Evolutionary conservation across 2,888 invertebrate species (phyloP).

Genomic region (Lumbricus terrestris): DNA sequence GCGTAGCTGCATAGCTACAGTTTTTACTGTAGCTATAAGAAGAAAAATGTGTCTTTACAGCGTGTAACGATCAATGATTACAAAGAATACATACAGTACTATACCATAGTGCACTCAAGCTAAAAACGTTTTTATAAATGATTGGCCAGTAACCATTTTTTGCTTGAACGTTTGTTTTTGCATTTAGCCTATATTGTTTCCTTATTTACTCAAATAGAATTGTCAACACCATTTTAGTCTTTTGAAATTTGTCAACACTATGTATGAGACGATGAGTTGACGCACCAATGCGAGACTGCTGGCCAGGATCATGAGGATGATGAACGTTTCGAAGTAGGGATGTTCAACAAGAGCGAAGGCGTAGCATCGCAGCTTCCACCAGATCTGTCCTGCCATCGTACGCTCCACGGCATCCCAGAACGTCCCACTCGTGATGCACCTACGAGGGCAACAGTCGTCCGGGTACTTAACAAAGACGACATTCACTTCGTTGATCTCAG

Average conservation of each 20-base stretch:
- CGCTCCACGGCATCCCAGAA: constrained; percentile 61
- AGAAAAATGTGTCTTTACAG: not conserved
- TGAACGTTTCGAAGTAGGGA: constrained; percentile 89
- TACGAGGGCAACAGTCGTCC: constrained; percentile 73
- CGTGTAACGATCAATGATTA: not conserved
- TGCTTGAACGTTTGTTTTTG: constrained; percentile 62
- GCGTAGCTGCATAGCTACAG: not conserved
- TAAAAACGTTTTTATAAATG: not conserved
- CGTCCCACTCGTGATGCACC: constrained; percentile 23
- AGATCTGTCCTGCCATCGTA: constrained; percentile 90
- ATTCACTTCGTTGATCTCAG: constrained; percentile 77
- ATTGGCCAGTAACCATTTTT: not conserved
- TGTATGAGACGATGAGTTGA: not conserved
- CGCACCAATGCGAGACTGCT: constrained; percentile 80
- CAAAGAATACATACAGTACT: no score
- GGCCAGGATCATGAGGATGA: constrained; percentile 85
- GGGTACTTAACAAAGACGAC: constrained; percentile 77
- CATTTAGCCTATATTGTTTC: constrained; percentile 57
- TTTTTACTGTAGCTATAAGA: not conserved
- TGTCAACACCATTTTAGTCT: no score
- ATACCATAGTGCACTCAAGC: no score
- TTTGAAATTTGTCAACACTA: no score
- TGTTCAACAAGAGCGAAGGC: constrained; percentile 94
- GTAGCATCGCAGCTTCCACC: constrained; percentile 87
- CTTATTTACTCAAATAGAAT: not conserved